A percentile compares a stretch with the other conserved stretches of the same genome.
Evolutionary conservation across 2,113 vertebrate species (phyloP).

Genomic region (Saimiri boliviensis): DNA sequence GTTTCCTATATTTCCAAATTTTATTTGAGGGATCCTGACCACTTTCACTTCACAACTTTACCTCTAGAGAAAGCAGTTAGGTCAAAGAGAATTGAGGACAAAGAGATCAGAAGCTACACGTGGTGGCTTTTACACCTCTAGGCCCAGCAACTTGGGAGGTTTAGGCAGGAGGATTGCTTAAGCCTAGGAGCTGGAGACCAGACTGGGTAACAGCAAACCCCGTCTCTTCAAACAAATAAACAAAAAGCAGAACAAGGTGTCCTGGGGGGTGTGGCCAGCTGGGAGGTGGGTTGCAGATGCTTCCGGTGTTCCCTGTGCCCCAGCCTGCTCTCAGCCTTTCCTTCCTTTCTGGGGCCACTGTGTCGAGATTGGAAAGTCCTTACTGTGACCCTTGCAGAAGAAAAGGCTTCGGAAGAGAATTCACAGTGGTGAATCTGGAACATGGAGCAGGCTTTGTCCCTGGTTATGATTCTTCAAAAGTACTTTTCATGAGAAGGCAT

Average conservation of each 20-base stretch:
- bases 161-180: background rate
- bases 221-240: too few species aligned
- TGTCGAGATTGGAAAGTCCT: background rate
- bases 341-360: background rate
- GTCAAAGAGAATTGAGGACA: background rate
- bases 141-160: too few species aligned
- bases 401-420: background rate
- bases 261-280: too few species aligned
- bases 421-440: background rate
- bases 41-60: background rate
- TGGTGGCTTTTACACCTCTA: background rate
- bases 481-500: background rate
- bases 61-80: background rate
- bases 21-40: background rate
- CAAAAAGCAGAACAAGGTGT: background rate
- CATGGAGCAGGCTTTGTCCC: background rate
- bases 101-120: background rate
- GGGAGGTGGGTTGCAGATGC: too few species aligned
- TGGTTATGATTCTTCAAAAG: background rate
- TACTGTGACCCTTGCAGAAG: rapidly evolving
- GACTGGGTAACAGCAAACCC: background rate
- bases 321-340: too few species aligned
- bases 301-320: background rate
- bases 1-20: background rate
- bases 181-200: background rate